Evolutionary conservation across 2,113 vertebrate genomes (phyloP).

Genomic region (Spea bombifrons): DNA sequence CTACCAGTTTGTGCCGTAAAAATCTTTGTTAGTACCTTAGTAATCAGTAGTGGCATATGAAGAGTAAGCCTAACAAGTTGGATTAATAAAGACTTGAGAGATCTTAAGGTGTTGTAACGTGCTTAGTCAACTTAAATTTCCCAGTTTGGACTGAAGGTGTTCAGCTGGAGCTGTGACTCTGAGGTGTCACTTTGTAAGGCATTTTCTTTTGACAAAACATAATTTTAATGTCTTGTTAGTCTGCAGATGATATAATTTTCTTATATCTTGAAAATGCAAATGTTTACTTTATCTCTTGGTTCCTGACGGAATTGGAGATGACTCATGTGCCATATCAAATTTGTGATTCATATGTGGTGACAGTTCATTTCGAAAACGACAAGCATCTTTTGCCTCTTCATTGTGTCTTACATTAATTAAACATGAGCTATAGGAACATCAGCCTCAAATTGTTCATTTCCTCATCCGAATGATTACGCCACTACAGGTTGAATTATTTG

Average conservation of each 20-base stretch:
- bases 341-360: constrained; percentile 32
- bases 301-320: constrained; percentile 26
- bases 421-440: constrained; percentile 2
- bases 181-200: constrained; percentile 1
- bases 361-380: constrained; percentile 24
- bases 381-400: constrained; percentile 11
- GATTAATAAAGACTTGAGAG: too few species aligned
- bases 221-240: background rate
- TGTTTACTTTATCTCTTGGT: constrained; percentile 12
- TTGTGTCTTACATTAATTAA: constrained; percentile 33
- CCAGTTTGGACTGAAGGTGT: too few species aligned
- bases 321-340: constrained; percentile 22
- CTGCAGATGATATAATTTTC: constrained; percentile 27
- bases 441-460: constrained; percentile 19
- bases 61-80: too few species aligned
- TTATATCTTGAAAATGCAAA: constrained; percentile 24
- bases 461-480: background rate
- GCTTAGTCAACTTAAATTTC: too few species aligned
- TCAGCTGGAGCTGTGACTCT: background rate
- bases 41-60: too few species aligned
- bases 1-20: too few species aligned
- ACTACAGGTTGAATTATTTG: background rate
- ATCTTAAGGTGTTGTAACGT: too few species aligned
- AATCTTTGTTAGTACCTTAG: too few species aligned
- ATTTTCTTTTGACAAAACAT: background rate